Conservation (phyloP, 37 sponge, comb jelly and placozoan species). For the Beroe forskalii region DNA sequence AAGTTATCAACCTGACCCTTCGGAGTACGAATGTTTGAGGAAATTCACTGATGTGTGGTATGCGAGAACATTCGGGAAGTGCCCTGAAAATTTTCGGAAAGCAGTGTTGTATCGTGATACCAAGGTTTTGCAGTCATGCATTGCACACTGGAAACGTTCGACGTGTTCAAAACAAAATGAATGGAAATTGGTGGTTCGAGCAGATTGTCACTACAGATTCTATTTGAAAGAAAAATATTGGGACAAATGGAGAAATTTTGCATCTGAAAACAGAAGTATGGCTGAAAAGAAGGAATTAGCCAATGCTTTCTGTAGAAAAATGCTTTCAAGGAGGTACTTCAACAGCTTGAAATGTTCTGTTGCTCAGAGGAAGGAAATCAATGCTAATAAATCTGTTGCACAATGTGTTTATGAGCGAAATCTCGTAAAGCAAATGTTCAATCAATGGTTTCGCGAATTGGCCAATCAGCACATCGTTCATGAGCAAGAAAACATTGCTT, state of each 20-base stretch:
- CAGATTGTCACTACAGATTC: conserved; percentile 62
- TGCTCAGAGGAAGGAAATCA: not conserved
- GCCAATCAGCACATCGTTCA: not conserved
- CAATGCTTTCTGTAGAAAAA: not conserved
- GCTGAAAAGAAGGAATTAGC: not conserved
- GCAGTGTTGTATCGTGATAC: not conserved
- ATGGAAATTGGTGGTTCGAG: conserved; percentile 55
- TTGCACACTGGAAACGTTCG: not conserved
- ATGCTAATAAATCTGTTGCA: conserved; percentile 27
- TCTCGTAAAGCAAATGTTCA: not conserved
- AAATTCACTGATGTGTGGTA: not conserved
- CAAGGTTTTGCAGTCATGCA: not conserved
- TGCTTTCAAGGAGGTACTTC: conserved; percentile 2
- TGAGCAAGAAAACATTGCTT: conserved; percentile 24
- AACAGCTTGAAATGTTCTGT: not conserved
- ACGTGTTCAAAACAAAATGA: conserved; percentile 15
- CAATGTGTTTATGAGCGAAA: conserved; percentile 10
- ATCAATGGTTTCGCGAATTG: not conserved
- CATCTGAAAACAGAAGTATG: not conserved
- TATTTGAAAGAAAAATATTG: conserved; percentile 30
- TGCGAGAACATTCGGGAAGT: not conserved
- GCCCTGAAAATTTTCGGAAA: not conserved
- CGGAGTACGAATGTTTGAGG: not conserved
- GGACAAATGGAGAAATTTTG: conserved; percentile 21
- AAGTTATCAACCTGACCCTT: not conserved